Base-by-base conservation (phyloP, 2,797 vertebrate species). In the Percopsis omiscomaycus region DNA sequence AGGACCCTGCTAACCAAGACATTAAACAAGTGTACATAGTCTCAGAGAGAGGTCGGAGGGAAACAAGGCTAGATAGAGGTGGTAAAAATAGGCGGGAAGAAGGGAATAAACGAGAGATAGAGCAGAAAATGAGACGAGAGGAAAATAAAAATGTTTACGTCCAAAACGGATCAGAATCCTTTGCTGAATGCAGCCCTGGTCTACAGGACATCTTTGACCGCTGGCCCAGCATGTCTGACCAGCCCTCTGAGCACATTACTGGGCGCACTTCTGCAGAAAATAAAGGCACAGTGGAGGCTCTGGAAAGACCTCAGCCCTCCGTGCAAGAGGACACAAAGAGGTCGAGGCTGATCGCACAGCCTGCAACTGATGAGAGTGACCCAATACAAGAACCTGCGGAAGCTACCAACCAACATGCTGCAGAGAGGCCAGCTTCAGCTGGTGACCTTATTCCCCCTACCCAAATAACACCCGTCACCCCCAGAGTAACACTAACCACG, bases 181-280 rank as follows among this genome's bases (percentile, higher is more conserved):
- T 80, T 0, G 87, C 94, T 87, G 81, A 90, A 12, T 89, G 96
- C 79, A 98, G 95, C 73, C 94, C 94, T 50, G 95, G 92, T 73
- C 80, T 98, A 70, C 93, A 96, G 69, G 94, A 94, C 42, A 84
- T 95, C 61, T 93, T 99, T 79, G 96, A 98, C 76, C 89, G 91
- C 55, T 95, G 94, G 90, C 88, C 93, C 3, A 94, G 89, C 68
- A 91, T 93, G 83, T 91, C 92, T 55, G 91, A 88, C 57, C 88
- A 83, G 55, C 66, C 77, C 63, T 81, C 75, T 68, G 69, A 75
- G 46, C 79, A 68, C 68, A n/a, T 65, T 10, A 16, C 69, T 15
- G 6, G 37, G 3, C 64, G 55, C 44, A 1, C 58, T 28, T 14
- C 69, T 56, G 59, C 54, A 68, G 56, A 59, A 63, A 59, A 61